phyloP scores from a whole-genome alignment of 2,888 invertebrate species.

The Bhutanitis thaidina region DNA sequence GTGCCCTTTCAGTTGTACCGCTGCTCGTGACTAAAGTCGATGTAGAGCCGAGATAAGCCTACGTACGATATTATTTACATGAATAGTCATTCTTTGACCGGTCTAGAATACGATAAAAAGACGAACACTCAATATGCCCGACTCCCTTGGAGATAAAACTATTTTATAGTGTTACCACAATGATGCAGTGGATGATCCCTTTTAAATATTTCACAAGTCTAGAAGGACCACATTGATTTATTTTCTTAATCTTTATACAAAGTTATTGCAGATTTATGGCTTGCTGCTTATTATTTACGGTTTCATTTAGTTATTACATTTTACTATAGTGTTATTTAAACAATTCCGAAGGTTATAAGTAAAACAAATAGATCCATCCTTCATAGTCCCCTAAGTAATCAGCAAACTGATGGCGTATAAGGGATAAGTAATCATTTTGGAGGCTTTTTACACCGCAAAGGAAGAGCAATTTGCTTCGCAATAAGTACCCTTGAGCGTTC shows the following conservation, averaged over 20 bases:
- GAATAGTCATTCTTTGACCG: conserved; percentile 35
- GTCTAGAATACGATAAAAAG: conserved; percentile 33
- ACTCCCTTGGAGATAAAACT: conserved; percentile 31
- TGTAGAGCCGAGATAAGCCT: conserved; percentile 58
- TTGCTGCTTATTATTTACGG: no score
- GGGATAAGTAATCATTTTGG: conserved; percentile 29
- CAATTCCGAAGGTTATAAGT: no score
- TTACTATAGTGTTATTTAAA: background rate
- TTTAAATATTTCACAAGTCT: conserved; percentile 9
- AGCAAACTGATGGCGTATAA: conserved; percentile 2
- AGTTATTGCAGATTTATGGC: background rate
- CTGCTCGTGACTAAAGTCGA: conserved; percentile 64
- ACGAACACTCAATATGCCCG: conserved; percentile 28
- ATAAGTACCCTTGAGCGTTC: conserved; percentile 63
- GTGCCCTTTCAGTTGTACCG: conserved; percentile 55
- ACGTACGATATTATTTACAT: conserved; percentile 56
- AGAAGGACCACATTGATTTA: conserved; percentile 5
- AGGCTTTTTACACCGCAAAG: conserved; percentile 37
- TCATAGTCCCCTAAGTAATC: background rate
- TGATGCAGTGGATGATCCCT: conserved; percentile 12
- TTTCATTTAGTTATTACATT: no score
- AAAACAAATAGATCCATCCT: background rate
- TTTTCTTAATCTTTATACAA: conserved; percentile 12
- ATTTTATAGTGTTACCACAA: conserved; percentile 24
- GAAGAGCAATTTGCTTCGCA: conserved; percentile 61